phyloP scores from a whole-genome alignment of 2,113 vertebrate species.

The Fregata magnificens region DNA sequence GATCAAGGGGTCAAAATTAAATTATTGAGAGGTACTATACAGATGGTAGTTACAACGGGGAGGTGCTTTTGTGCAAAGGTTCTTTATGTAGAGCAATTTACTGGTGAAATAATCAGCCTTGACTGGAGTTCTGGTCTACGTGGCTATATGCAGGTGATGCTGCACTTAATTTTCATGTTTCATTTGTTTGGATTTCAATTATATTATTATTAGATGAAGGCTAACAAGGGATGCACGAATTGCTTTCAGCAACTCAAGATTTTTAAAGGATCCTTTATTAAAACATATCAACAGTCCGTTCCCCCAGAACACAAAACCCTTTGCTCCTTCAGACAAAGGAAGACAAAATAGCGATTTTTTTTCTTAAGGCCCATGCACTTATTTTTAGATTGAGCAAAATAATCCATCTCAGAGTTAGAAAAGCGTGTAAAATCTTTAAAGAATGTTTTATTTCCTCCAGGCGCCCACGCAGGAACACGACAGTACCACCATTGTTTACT shows the following conservation, averaged over 20 bases:
- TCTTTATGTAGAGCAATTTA: not conserved
- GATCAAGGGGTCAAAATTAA: not conserved
- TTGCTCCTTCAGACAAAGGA: not conserved
- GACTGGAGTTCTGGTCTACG: not conserved
- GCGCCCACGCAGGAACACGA: not conserved
- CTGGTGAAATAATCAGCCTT: not conserved
- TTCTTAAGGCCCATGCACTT: not conserved
- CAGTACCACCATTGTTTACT: conserved; percentile 1
- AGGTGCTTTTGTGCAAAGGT: not conserved
- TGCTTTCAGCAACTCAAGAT: not conserved
- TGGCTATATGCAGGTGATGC: not conserved
- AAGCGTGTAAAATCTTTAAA: conserved; percentile 35
- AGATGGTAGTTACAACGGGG: not conserved
- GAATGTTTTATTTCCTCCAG: conserved; percentile 40
- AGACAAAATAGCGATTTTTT: not conserved
- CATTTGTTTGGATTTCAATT: not conserved
- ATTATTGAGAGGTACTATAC: not conserved
- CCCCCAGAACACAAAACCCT: not conserved
- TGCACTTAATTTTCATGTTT: not conserved
- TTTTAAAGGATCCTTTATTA: not conserved
- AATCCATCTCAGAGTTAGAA: conserved; percentile 46
- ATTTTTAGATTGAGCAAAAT: conserved; percentile 31
- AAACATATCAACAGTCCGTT: not conserved
- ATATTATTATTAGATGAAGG: not conserved
- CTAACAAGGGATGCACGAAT: not conserved